Base-by-base conservation (phyloP, 2,797 vertebrate genomes). In the Otolemur crassicaudatus region DNA sequence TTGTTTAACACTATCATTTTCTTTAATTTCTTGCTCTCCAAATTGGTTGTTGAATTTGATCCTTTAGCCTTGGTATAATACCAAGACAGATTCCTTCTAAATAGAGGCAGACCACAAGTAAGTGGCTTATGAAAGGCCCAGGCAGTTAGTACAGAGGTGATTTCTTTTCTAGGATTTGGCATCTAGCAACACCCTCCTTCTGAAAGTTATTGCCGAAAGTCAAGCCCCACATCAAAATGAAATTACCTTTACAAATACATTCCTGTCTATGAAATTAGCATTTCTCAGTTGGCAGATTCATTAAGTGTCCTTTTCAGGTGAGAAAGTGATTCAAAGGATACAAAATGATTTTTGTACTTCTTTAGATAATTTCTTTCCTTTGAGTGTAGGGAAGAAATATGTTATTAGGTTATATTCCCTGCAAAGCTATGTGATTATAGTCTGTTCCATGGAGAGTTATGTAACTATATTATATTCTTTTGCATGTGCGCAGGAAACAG, bases 51-150 rank as follows among this genome's bases (percentile, higher is more conserved):
- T 87, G 58, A 91, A 67, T 25, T 81, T 89, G 40, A 67, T 43
- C 31, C 6, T 80, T 83, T 61, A 90, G 5, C 22, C 22, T 58
- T 76, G 4, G 11, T 63, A 14, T 63, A 94, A 79, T 83, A 19
- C 34, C 49, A 83, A 86, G 81, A 76, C 90, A 43, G n/a, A 90
- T 25, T 94, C n/a, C 77, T 73, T 91, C 58, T 84, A 31, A 92
- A 83, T 49, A 63, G 20, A 49, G 19, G 9, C 11, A 87, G 34
- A 91, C 83, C 17, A 56, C 20, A 25, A 34, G 16, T n/a, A 92
- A 73, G 16, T 56, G 29, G 37, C 56, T 94, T 81, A 29, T 0
- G 58, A 10, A 61, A 83, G 25, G 37, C 3, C 22, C 53, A n/a
- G 29, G 90, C 22, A 46, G 20, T 92, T 94, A 43, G n/a, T 65